A percentile compares a stretch with the other conserved stretches of the same genome.
Evolutionary conservation across 2,113 vertebrate species (phyloP).

Genomic region (Silurus meridionalis): DNA sequence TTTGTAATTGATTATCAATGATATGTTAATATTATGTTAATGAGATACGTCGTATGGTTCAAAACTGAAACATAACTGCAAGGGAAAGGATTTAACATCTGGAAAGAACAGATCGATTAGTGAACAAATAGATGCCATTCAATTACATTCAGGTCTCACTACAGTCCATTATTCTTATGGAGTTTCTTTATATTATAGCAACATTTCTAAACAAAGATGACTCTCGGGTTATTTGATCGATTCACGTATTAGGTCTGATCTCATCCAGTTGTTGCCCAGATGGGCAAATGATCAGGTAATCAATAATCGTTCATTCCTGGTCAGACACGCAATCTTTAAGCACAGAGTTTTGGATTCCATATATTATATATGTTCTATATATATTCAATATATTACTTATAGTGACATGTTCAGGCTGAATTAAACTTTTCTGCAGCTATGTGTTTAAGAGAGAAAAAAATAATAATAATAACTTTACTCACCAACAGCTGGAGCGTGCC

Average conservation of each 20-base stretch:
- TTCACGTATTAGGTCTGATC: background rate
- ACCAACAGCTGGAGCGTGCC: slow-evolving; percentile 69
- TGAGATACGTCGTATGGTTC: no score
- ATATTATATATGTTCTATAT: background rate
- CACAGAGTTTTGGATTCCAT: background rate
- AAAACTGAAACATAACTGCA: background rate
- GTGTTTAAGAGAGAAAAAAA: background rate
- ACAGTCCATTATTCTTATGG: background rate
- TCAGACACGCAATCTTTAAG: background rate
- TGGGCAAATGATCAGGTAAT: background rate
- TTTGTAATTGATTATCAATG: background rate
- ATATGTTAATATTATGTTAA: background rate
- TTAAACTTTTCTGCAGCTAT: background rate
- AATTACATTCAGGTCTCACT: background rate
- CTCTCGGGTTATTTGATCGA: background rate
- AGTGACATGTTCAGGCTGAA: background rate
- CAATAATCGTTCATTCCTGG: background rate
- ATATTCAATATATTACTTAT: background rate
- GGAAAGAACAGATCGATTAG: background rate
- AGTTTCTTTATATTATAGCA: background rate
- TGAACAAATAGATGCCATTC: background rate
- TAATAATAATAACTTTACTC: slow-evolving; percentile 52
- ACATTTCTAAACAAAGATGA: background rate
- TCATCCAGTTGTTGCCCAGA: background rate
- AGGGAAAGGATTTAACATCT: background rate